These are phyloP conservation scores for Cyclina sinensis DNA, from an alignment of 1,140 invertebrate species.

Conservation along the genomic window DNA sequence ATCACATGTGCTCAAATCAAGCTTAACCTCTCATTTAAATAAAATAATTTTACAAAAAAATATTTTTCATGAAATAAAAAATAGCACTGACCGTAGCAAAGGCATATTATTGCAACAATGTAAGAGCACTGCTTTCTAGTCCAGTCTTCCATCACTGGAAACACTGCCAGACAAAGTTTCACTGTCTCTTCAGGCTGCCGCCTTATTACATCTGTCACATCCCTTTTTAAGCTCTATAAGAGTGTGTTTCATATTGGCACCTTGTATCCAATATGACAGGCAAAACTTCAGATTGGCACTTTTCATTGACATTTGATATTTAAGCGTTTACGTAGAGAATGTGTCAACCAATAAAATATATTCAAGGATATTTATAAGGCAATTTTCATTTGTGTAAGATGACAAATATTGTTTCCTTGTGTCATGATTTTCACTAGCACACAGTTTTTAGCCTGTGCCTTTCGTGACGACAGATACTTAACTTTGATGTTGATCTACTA, in stretches of 20 bases:
- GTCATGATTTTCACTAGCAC: no score
- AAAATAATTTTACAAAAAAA: no score
- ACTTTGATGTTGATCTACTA: no score
- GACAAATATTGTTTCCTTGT: no score
- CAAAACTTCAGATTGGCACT: neutral
- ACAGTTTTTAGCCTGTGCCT: no score
- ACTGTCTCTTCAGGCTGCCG: neutral
- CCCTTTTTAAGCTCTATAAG: no score
- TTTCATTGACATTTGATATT: neutral
- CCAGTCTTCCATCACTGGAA: slow-evolving; percentile 8
- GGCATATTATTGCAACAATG: neutral
- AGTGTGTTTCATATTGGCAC: no score
- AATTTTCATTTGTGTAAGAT: no score
- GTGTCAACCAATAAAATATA: neutral
- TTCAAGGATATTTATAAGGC: neutral
- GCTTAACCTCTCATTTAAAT: no score
- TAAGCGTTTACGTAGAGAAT: neutral
- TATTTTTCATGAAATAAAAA: no score
- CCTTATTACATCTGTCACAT: neutral
- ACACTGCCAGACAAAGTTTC: neutral
- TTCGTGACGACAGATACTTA: no score
- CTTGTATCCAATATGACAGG: neutral
- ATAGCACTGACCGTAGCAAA: slow-evolving; percentile 29
- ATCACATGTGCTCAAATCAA: no score
- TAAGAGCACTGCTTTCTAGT: neutral